phyloP scores from a whole-genome alignment of 1,140 invertebrate genomes.

The Andrena cerasifolii region DNA sequence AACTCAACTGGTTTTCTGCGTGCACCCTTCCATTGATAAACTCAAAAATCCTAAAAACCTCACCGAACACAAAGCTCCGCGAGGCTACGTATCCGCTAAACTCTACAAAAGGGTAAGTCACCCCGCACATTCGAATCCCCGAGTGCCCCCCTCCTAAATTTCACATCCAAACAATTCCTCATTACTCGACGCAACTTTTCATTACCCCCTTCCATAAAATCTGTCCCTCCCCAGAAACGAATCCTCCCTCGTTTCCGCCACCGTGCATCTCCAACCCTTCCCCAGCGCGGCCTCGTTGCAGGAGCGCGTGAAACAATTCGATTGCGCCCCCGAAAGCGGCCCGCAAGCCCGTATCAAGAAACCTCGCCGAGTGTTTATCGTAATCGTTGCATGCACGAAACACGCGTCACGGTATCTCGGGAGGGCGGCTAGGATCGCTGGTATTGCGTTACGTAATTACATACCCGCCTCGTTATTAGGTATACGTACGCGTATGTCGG shows the following conservation, averaged over 20 bases:
- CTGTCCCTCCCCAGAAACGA: background rate
- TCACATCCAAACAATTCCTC: background rate
- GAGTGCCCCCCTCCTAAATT: background rate
- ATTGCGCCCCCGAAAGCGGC: background rate
- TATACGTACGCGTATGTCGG: background rate
- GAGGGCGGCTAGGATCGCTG: background rate
- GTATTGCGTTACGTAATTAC: constrained; percentile 17
- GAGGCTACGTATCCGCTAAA: no score
- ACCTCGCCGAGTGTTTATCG: background rate
- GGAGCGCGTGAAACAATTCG: background rate
- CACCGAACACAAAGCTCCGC: no score
- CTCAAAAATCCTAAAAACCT: no score
- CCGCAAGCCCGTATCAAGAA: background rate
- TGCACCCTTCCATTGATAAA: no score
- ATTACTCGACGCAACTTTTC: background rate
- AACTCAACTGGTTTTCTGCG: no score
- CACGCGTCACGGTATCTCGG: background rate
- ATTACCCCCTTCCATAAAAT: background rate
- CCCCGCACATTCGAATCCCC: background rate
- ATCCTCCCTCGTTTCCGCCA: background rate
- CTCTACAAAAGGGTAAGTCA: no score
- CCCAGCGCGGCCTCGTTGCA: background rate
- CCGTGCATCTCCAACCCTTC: background rate
- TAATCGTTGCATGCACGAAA: background rate
- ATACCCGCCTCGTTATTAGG: constrained; percentile 1